Base-by-base conservation (phyloP, 1,140 invertebrate species). In the Saccostrea echinata region DNA sequence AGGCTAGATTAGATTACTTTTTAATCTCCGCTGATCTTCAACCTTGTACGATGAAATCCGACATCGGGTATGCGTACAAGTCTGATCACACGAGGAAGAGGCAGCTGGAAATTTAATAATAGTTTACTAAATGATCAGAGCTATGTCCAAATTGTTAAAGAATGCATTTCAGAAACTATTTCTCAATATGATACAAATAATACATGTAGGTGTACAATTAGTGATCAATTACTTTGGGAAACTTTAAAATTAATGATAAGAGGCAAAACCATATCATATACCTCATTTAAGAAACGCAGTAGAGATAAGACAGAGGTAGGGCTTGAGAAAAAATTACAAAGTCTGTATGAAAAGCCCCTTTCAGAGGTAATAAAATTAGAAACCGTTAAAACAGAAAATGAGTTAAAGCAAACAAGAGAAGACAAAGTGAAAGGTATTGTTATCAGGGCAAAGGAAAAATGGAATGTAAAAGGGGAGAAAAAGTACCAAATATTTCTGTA, bases 21-120 rank as follows among this genome's bases (percentile, higher is more conserved):
- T n/a, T n/a, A n/a, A n/a, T n/a, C n/a, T n/a, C n/a, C n/a, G 43
- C 53, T 27, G 12, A 3, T 24, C 27, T 12, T 30, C 55, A 81
- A 18, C 8, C 82, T n/a, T 81, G 30, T 35, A 81, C 30, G 9
- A 30, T 81, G 4, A 81, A 85, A n/a, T 35, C 64, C 12, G 86
- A 57, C 4, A 76, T 33, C 3, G 55, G 55, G 24, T 88, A 85
- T 71, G 80, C 33, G 16, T 88, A 83, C 33, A n/a, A n/a, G n/a
- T n/a, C n/a, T n/a, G n/a, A n/a, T n/a, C n/a, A n/a, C n/a, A 21
- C n/a, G 68, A 11, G 86, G 82, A 21, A 27, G 35, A n/a, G 86
- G 87, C 1, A 85, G 51, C 11, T 88, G 71, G 84, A 88, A 85
- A 81, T 85, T 88, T 52, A 88, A 85, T 27, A 88, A 88, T 64